Base-by-base conservation (phyloP, 1,140 invertebrate species). In the Pantala flavescens region DNA sequence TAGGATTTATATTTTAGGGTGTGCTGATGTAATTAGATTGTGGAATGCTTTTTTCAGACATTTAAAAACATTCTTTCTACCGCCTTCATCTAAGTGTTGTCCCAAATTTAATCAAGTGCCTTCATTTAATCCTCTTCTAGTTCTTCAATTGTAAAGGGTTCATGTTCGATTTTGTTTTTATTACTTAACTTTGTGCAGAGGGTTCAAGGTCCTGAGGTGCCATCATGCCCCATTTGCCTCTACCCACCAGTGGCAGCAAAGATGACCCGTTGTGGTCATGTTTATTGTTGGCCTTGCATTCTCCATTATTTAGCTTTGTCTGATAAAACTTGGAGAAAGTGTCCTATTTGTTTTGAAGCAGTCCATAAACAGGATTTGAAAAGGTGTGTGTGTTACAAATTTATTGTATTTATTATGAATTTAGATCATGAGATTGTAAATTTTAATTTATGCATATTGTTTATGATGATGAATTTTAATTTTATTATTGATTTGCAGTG, bases 281-380 rank as follows among this genome's bases (percentile, higher is more conserved):
- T 96, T 75, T 98, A 94, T 81, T 99, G 97, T 82, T 98, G 94
- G 94, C 87, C 94, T 0, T 99, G 97, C 81, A 89, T 98, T 78
- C 86, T 98, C 23, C 96, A 98, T 82, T 98, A 98, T 83, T 84
- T 97, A 75, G 87, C 92, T 21, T 83, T 96, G 1, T 90, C 90
- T 70, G 93, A 97, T 78, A 91, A 93, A 83, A 80, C 87, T 71
- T 87, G 87, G 88, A 83, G 90, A 77, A 87, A 90, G 80, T 97
- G 95, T 83, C 95, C 95, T 0, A 95, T 97, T 76, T 97, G 95
- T 82, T 90, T 90, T 79, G 90, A 93, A 79, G 85, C 88, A 0
- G 84, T 97, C 73, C 84, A 90, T 76, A 90, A 90, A 80, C 83
- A 87, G 43, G 91, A 96, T 80, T 85, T 97, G 71, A 95, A 93